Evolutionary conservation across 1,140 invertebrate species (phyloP).

Genomic region (Colletes gigas): DNA sequence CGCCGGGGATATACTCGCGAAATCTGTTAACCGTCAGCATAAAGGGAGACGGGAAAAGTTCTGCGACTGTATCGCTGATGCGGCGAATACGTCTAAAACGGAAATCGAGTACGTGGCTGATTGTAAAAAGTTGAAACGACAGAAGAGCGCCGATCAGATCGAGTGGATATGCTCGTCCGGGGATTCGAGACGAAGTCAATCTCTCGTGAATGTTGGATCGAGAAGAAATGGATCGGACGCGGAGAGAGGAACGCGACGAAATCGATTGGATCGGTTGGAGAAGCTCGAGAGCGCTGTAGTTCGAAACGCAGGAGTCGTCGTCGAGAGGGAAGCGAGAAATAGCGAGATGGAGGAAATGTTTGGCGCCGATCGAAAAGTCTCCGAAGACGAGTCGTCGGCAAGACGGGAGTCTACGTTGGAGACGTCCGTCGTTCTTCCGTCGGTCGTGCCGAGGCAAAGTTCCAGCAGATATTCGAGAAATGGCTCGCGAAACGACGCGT

Average conservation of each 20-base stretch:
- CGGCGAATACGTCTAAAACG: conserved; percentile 10
- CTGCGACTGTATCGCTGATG: too few relatives aligned
- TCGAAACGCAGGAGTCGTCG: neutral
- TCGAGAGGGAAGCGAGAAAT: neutral
- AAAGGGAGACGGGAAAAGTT: conserved; percentile 69
- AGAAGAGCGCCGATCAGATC: conserved; percentile 19
- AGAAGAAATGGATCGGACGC: neutral
- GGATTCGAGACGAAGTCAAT: conserved; percentile 9
- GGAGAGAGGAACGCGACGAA: neutral
- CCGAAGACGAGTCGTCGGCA: too few relatives aligned
- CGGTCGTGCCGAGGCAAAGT: conserved; percentile 69
- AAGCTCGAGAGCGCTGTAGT: neutral
- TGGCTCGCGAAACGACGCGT: conserved; percentile 10
- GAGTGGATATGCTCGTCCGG: neutral
- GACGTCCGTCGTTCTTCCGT: neutral
- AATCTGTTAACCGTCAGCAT: conserved; percentile 64
- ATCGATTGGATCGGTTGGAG: neutral
- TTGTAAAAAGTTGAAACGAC: neutral
- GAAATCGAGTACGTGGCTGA: neutral
- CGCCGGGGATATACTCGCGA: conserved; percentile 61
- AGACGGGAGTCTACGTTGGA: neutral
- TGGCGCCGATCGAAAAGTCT: neutral
- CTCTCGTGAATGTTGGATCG: neutral
- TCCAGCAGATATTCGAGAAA: conserved; percentile 55
- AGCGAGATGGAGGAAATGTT: conserved; percentile 29